Percentiles rank a stretch among this genome's conserved stretches.
Conservation (phyloP, 1,140 invertebrate species). For the Papilio machaon region DNA sequence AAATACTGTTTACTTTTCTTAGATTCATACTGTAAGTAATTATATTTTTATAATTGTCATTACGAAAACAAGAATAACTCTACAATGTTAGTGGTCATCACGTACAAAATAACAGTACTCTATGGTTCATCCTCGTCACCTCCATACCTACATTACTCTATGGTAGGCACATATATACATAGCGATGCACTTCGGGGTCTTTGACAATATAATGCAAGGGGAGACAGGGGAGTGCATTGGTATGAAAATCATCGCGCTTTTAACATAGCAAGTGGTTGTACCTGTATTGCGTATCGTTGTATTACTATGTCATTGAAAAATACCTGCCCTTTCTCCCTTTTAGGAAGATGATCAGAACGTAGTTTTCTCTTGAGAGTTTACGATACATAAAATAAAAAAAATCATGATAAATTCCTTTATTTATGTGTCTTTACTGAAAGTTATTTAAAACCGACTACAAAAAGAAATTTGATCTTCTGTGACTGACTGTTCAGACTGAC, state of each 20-base stretch:
- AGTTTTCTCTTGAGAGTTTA: not conserved
- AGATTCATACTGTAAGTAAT: not conserved
- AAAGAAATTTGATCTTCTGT: no score
- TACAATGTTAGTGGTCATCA: slow-evolving; percentile 51
- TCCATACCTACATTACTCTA: slow-evolving; percentile 41
- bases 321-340: slow-evolving; percentile 19
- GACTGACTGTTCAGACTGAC: no score
- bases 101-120: slow-evolving; percentile 55
- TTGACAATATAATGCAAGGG: slow-evolving; percentile 52
- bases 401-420: not conserved
- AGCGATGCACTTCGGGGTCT: slow-evolving; percentile 38
- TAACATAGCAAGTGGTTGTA: slow-evolving; percentile 46
- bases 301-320: slow-evolving; percentile 37
- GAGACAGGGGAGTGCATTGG: slow-evolving; percentile 50
- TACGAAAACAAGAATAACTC: slow-evolving; percentile 40
- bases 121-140: slow-evolving; percentile 62
- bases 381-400: not conserved
- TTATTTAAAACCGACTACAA: no score
- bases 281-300: slow-evolving; percentile 4
- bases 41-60: not conserved
- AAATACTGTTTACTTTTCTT: no score
- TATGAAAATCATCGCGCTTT: slow-evolving; percentile 67
- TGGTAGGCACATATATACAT: not conserved
- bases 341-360: not conserved
- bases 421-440: no score